A percentile compares a stretch with the other conserved stretches of the same genome.
Evolutionary conservation across 2,113 vertebrate species (phyloP).

Genomic region (Pteronura brasiliensis): DNA sequence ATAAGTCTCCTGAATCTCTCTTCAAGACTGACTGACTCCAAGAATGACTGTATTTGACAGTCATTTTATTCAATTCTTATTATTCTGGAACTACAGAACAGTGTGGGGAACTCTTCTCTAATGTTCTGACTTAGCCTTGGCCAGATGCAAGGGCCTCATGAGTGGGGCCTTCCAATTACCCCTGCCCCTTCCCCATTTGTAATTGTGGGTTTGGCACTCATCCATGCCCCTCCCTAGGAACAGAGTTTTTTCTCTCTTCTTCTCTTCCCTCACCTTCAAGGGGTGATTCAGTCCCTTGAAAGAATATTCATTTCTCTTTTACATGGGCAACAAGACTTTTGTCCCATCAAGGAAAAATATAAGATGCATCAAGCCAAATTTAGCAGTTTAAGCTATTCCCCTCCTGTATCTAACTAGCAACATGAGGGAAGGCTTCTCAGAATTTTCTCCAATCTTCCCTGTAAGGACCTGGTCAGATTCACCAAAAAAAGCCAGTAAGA

Average conservation of each 20-base stretch:
- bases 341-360: background rate
- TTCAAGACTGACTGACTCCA: background rate
- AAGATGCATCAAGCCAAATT: background rate
- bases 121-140: background rate
- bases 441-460: background rate
- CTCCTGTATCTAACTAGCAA: no score
- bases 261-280: background rate
- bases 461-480: background rate
- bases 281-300: background rate
- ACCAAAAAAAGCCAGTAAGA: background rate
- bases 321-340: background rate
- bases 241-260: background rate
- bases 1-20: background rate
- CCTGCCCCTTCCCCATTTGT: background rate
- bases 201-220: background rate
- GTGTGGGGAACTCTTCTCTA: background rate
- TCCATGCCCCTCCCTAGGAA: rapidly evolving
- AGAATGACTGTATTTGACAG: background rate
- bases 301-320: background rate
- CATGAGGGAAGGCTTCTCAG: background rate
- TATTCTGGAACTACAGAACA: background rate
- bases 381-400: background rate
- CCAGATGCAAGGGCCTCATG: background rate
- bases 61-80: background rate
- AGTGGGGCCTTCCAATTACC: rapidly evolving